Percentiles rank a stretch among this genome's conserved stretches.
phyloP scores from a whole-genome alignment of 2,797 vertebrate species.

The Halcyon smyrnensis region DNA sequence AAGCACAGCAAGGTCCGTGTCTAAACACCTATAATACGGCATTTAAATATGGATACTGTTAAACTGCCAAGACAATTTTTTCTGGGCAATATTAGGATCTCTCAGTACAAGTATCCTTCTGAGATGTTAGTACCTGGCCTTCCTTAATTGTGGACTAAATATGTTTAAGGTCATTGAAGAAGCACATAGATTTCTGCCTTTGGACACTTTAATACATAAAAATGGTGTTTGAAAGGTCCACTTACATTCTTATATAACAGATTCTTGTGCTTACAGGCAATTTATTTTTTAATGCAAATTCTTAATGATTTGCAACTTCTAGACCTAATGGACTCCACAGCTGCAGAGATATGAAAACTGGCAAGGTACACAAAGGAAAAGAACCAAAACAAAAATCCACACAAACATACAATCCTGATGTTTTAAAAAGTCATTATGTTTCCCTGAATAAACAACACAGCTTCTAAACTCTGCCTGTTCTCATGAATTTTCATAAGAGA shows the following conservation, averaged over 20 bases:
- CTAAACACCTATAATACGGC: accelerated
- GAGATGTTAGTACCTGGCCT: neutral
- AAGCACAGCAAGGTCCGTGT: neutral
- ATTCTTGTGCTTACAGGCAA: neutral
- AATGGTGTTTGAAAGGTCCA: neutral
- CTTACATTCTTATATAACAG: neutral
- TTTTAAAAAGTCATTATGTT: slow-evolving; percentile 18
- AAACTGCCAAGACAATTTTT: neutral
- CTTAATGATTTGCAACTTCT: slow-evolving; percentile 10
- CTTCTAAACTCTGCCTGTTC: slow-evolving; percentile 25
- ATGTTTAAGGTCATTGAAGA: neutral
- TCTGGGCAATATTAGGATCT: neutral
- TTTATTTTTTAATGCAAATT: neutral
- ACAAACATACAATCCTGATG: neutral
- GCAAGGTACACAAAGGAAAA: neutral
- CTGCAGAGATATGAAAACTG: neutral
- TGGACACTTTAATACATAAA: neutral
- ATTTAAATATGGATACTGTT: neutral
- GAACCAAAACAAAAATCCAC: neutral
- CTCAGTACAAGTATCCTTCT: neutral
- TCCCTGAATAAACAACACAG: slow-evolving; percentile 46
- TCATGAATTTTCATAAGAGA: slow-evolving; percentile 69
- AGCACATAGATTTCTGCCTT: neutral
- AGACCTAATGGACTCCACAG: neutral
- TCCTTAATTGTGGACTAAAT: neutral